Evolutionary conservation across 2,797 vertebrate genomes (phyloP), one percentile per base, ranked within the genome.

Genomic region (Phalloptychus januarius): DNA sequence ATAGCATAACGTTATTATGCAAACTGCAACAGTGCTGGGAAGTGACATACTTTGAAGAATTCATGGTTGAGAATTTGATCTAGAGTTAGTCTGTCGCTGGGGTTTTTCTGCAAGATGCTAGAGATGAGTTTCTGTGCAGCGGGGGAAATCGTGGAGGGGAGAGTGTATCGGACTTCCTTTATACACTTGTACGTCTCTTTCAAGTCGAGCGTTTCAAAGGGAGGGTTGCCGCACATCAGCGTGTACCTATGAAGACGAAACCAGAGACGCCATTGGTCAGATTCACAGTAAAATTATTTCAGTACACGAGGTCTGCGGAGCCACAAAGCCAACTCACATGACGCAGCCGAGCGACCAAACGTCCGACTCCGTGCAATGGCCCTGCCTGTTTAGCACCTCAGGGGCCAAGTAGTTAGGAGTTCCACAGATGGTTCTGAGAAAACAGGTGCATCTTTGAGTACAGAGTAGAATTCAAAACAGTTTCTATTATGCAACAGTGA

Each of bases 351-450:
- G 95, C 5, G 98, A 99, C 98, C 98, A 99, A 69, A 99, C 95
- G 0, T 99, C 98, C 0, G 98, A 98, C 89, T 99, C 98, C 0
- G 97, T 97, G 48, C 98, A 97, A 0, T 99, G 98, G 38, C 98
- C 98, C 78, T 99, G 98, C 80, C 98, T 95, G 95, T 99, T 96
- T 36, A 99, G 93, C 85, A 99, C 98, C 93, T 99, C 98, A 2
- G 98, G 98, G n/a, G 98, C 98, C 94, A 99, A 93, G 80, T 99
- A 99, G 92, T 99, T 99, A 23, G 98, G 98, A 75, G 98, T 99
- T 48, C 98, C 98, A 90, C 98, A 99, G 92, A 99, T 99, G 20
- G 98, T 99, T 92, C 98, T 99, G 88, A 40, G 89, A 42, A 58
- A 85, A 38, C 1, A 77, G 75, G 12, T 0, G 63, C 10, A 75